Percentiles rank a stretch among this genome's conserved stretches.
These are phyloP conservation scores for Hippopotamyrus pictus DNA, from an alignment of 2,797 vertebrate genomes.

Conservation along the genomic window DNA sequence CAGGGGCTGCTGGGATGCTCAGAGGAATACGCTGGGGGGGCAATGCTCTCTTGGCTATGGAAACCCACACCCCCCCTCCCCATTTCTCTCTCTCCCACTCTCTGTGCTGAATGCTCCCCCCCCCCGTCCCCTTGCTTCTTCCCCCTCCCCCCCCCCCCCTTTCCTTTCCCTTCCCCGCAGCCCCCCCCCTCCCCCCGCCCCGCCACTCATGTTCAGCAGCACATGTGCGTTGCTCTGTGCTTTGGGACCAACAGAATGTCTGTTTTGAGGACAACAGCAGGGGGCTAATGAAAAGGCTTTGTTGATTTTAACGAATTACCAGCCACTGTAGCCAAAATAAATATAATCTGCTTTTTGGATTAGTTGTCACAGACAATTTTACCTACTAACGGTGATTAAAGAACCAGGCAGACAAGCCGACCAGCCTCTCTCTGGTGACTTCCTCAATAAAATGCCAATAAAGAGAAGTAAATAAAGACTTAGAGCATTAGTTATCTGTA, in stretches of 20 bases:
- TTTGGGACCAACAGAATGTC: constrained; percentile 74
- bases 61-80: not conserved
- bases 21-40: constrained; percentile 37
- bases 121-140: constrained; percentile 28
- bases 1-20: constrained; percentile 26
- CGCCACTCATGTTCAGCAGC: constrained; percentile 36
- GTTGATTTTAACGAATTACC: constrained; percentile 96
- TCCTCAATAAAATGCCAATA: constrained; percentile 69
- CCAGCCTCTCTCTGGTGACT: constrained; percentile 71
- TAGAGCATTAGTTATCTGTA: constrained; percentile 83
- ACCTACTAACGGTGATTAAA: constrained; percentile 81
- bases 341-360: constrained; percentile 97
- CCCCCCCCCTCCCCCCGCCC: not conserved
- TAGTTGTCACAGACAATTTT: constrained; percentile 90
- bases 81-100: not conserved
- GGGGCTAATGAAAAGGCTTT: constrained; percentile 96
- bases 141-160: not conserved
- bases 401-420: constrained; percentile 66
- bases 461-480: constrained; percentile 76
- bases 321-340: constrained; percentile 94
- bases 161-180: not conserved
- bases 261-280: constrained; percentile 89
- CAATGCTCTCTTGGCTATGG: constrained; percentile 23
- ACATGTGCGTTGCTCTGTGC: constrained; percentile 56
- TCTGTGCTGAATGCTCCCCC: not conserved